Evolutionary conservation across 1,140 invertebrate species (phyloP), one percentile per base, ranked within the genome.

Genomic region (Drosophila littoralis): DNA sequence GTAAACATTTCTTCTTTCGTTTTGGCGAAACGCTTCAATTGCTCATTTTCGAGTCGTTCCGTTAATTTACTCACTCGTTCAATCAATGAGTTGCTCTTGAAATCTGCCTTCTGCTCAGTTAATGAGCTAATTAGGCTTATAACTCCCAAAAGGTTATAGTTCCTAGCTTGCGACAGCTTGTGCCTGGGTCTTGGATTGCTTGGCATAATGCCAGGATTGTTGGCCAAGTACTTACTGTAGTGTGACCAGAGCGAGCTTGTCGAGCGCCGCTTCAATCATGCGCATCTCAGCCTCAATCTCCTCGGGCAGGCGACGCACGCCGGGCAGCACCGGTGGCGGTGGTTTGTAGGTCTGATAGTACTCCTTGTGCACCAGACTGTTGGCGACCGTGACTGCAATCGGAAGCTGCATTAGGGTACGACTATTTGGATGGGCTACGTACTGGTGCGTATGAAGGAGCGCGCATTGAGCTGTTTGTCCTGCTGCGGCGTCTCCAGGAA

Each of bases 251-350:
- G 95, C 94, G 10, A 97, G 93, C 75, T 95, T 95, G 78, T 97
- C 95, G 82, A 97, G 94, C 22, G 96, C 95, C 15, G 94, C 93
- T 75, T 97, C 96, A 12, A 96, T 93, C 78, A 94, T 94, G 81
- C 95, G 96, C 78, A 96, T 94, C 81, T 97, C 96, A 0, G 95
- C 95, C 79, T 97, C 96, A 57, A 97, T 96, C 76, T 97, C 95
- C 92, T 97, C 96, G 0, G 96, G 96, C 6, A 95, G 94, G 61
- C 96, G 93, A 17, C 95, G 94, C 8, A 95, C 93, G 15, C 95
- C 95, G 0, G 94, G 94, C 3, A 95, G 93, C 0, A 94, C 93
- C 0, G 96, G 94, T 0, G 94, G 93, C 1, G 96, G 96, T 0
- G 96, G 95, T 33, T 93, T 93, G 88, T 96, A 97, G 5, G 94